A percentile compares a stretch with the other conserved stretches of the same genome.
Conservation (phyloP, 2,797 vertebrate species). For the Chrysolophus pictus region DNA sequence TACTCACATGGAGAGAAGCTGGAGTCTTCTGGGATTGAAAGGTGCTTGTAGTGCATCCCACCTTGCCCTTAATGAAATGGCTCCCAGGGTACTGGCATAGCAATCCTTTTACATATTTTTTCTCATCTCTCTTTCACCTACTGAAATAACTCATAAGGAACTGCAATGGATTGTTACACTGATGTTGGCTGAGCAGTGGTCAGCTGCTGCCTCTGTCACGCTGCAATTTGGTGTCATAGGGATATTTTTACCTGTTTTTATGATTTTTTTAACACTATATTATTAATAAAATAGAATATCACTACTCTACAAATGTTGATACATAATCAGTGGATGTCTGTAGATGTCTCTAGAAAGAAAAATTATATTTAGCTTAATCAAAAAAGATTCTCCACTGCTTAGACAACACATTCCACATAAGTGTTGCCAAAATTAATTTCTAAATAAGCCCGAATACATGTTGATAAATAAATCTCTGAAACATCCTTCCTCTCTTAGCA, state of each 20-base stretch:
- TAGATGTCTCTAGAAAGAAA: neutral
- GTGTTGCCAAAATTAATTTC: neutral
- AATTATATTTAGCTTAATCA: neutral
- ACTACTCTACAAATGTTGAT: neutral
- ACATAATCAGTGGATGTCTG: neutral
- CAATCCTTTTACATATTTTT: neutral
- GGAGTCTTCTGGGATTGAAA: neutral
- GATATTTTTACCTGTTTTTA: neutral
- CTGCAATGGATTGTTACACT: fast-evolving
- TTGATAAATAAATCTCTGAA: neutral
- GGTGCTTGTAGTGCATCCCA: neutral
- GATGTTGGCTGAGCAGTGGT: neutral
- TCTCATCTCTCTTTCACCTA: neutral
- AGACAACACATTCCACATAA: neutral
- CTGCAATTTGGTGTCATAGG: neutral
- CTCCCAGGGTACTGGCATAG: neutral
- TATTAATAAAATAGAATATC: neutral
- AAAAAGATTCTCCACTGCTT: neutral
- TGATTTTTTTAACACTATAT: neutral
- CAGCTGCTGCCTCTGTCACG: neutral
- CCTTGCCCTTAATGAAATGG: neutral
- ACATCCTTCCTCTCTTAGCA: neutral
- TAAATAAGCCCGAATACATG: neutral
- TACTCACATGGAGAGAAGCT: neutral
- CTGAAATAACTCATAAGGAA: neutral